Conservation (phyloP, 2,797 vertebrate species). For the Aselliscus stoliczkanus region DNA sequence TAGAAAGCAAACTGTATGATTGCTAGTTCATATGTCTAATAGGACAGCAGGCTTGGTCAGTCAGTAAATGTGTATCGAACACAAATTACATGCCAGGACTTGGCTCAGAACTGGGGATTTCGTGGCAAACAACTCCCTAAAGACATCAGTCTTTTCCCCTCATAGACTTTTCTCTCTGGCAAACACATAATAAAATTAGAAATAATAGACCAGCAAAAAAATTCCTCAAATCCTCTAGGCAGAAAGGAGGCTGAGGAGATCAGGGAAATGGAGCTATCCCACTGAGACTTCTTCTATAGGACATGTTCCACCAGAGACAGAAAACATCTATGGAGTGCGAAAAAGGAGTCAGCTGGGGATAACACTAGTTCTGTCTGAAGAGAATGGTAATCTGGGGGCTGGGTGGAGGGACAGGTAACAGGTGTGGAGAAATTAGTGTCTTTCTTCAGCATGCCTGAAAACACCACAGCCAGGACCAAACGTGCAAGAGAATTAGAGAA, state of each 20-base stretch:
- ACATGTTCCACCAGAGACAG: background rate
- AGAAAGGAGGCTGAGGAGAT: background rate
- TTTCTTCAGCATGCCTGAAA: background rate
- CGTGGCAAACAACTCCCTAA: background rate
- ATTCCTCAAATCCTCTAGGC: background rate
- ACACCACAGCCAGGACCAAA: background rate
- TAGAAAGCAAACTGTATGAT: background rate
- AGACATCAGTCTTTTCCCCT: background rate
- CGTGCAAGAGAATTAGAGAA: background rate
- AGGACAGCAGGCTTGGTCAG: background rate
- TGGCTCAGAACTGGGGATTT: background rate
- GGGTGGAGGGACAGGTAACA: background rate
- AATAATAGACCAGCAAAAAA: background rate
- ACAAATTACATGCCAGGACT: background rate
- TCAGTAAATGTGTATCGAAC: background rate
- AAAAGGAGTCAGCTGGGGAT: background rate
- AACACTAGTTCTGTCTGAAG: background rate
- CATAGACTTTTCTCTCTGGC: background rate
- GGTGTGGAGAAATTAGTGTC: background rate
- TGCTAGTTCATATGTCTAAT: background rate
- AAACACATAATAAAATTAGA: background rate
- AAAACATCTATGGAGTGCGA: background rate
- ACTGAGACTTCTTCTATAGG: background rate
- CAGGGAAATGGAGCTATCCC: background rate
- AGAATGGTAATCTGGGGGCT: background rate